These are phyloP conservation scores for Tetrapedia diversipes DNA, from an alignment of 2,888 invertebrate genomes.

Conservation along the genomic window DNA sequence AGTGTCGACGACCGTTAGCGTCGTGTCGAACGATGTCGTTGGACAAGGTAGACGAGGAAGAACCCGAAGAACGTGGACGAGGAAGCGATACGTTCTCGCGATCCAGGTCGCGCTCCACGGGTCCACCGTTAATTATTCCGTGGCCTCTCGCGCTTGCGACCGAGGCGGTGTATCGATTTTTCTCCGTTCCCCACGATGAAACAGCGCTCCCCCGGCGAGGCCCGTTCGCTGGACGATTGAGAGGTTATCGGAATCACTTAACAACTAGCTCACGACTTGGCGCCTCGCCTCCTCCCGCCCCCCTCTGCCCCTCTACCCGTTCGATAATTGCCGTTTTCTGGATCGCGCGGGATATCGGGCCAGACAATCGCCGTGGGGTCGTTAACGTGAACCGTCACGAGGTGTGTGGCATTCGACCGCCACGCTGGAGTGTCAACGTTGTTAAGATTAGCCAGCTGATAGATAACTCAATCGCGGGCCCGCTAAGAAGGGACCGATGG, in stretches of 20 bases:
- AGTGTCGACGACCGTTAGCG: conserved; percentile 70
- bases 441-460: conserved; percentile 73
- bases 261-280: conserved; percentile 80
- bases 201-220: conserved; percentile 46
- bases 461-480: conserved; percentile 67
- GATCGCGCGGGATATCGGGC: conserved; percentile 70
- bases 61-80: conserved; percentile 59
- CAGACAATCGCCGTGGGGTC: conserved; percentile 65
- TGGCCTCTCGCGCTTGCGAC: conserved; percentile 71
- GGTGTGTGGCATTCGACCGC: conserved; percentile 78
- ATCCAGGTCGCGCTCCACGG: conserved; percentile 73
- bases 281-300: conserved; percentile 74
- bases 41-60: conserved; percentile 54
- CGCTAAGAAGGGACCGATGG: conserved; percentile 45
- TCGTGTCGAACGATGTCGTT: conserved; percentile 64
- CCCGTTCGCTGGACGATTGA: conserved; percentile 78
- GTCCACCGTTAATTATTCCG: conserved; percentile 79
- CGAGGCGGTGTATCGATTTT: conserved; percentile 51
- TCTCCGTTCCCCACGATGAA: conserved; percentile 66
- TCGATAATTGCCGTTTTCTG: conserved; percentile 76
- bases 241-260: conserved; percentile 82
- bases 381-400: conserved; percentile 74
- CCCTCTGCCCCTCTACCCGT: conserved; percentile 29
- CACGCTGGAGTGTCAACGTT: conserved; percentile 74
- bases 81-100: conserved; percentile 73